A percentile compares a stretch with the other conserved stretches of the same genome.
Conservation (phyloP, 2,113 vertebrate genomes). For the Nerophis lumbriciformis region DNA sequence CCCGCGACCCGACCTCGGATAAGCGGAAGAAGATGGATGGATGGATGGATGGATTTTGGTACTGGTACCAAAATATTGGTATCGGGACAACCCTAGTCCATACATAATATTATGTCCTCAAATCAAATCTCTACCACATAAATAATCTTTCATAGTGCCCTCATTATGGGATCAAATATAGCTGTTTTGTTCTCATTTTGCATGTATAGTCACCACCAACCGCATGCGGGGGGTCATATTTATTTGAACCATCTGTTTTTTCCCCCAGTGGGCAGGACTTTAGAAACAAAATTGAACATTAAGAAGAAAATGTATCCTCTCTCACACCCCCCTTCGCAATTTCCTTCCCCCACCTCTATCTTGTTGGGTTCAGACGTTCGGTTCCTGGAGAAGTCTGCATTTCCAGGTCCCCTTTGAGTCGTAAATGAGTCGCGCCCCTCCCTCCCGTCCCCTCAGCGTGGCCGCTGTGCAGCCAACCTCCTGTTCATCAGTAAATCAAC, state of each 20-base stretch:
- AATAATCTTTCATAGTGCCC: neutral
- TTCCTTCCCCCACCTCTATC: slow-evolving; percentile 18
- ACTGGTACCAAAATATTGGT: no score
- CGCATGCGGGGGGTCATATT: slow-evolving; percentile 45
- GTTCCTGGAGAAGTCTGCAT: neutral
- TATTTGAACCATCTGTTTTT: slow-evolving; percentile 70
- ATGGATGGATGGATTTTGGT: no score
- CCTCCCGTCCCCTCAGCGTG: neutral
- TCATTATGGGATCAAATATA: neutral
- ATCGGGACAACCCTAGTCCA: no score
- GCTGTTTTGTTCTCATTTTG: slow-evolving; percentile 13
- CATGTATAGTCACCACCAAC: slow-evolving; percentile 52
- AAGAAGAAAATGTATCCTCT: slow-evolving; percentile 31
- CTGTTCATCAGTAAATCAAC: slow-evolving; percentile 25
- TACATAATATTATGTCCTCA: no score
- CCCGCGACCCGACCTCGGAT: no score
- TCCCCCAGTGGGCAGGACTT: slow-evolving; percentile 29
- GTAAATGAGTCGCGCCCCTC: neutral
- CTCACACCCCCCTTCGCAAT: slow-evolving; percentile 29
- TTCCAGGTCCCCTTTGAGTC: slow-evolving; percentile 27
- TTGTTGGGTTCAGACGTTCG: slow-evolving; percentile 6
- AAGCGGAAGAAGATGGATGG: no score
- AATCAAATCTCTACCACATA: neutral
- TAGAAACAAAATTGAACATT: slow-evolving; percentile 53
- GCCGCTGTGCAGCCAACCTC: neutral